phyloP scores from a whole-genome alignment of 2,797 vertebrate genomes.

The Pyrrhura leucotis region DNA sequence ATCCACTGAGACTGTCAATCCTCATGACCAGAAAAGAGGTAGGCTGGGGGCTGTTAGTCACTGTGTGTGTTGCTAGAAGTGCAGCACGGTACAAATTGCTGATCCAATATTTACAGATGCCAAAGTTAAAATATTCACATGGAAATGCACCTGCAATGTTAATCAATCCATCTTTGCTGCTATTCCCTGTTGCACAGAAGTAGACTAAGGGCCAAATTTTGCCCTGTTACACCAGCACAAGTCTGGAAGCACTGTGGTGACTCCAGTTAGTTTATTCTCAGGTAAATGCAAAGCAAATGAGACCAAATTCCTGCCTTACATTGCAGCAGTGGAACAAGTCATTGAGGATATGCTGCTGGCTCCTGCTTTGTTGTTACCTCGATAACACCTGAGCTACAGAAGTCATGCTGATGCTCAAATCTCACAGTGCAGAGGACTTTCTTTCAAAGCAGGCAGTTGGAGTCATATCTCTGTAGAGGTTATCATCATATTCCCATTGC shows the following conservation, averaged over 20 bases:
- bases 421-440: not conserved
- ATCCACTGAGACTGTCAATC: constrained; percentile 27
- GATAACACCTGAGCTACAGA: not conserved
- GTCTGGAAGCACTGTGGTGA: not conserved
- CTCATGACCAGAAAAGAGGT: constrained; percentile 17
- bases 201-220: constrained; percentile 20
- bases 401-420: not conserved
- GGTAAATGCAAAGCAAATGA: constrained; percentile 23
- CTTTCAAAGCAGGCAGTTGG: constrained; percentile 16
- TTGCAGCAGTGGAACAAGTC: not conserved
- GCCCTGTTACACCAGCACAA: not conserved
- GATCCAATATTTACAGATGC: constrained; percentile 11
- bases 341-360: not conserved
- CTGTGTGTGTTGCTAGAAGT: not conserved
- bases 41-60: not conserved
- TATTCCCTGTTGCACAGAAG: not conserved
- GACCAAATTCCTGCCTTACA: not conserved
- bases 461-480: not conserved
- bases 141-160: constrained; percentile 55
- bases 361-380: constrained; percentile 31
- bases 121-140: constrained; percentile 31
- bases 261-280: not conserved
- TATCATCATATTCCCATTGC: not conserved
- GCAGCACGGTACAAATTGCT: not conserved
- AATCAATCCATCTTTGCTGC: constrained; percentile 37